Conservation (phyloP, 2,797 vertebrate genomes). For the Argya squamiceps region DNA sequence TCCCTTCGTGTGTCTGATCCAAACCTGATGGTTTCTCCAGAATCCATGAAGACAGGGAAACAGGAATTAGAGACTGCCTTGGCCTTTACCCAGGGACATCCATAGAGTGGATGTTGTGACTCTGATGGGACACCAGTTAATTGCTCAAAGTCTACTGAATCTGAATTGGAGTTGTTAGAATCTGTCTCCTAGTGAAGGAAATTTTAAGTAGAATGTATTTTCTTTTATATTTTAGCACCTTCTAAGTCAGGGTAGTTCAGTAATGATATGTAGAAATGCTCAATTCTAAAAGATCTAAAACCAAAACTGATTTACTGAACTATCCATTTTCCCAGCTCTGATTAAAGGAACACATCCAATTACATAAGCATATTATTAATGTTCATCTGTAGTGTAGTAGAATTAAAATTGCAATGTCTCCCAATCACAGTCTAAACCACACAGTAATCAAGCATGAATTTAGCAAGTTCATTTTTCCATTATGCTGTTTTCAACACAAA, state of each 20-base stretch:
- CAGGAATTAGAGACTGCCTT: background rate
- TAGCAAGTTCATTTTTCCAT: conserved; percentile 75
- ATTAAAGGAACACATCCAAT: conserved; percentile 63
- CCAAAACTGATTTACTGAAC: conserved; percentile 41
- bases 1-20: background rate
- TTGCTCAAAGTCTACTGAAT: background rate
- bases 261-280: background rate
- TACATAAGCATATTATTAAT: conserved; percentile 67
- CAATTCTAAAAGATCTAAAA: background rate
- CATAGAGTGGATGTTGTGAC: background rate
- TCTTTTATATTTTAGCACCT: background rate
- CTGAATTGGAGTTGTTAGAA: background rate
- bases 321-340: conserved; percentile 55
- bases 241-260: background rate
- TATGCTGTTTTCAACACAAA: conserved; percentile 76
- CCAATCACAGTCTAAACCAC: conserved; percentile 57
- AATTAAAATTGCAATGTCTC: conserved; percentile 70
- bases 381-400: conserved; percentile 56
- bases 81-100: background rate
- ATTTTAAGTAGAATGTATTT: background rate
- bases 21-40: background rate
- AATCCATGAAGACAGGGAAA: background rate
- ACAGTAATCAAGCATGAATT: conserved; percentile 71
- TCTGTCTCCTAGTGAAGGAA: background rate
- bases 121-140: background rate